Conservation (phyloP, 2,888 invertebrate genomes). For the Sarcophaga variegata region DNA sequence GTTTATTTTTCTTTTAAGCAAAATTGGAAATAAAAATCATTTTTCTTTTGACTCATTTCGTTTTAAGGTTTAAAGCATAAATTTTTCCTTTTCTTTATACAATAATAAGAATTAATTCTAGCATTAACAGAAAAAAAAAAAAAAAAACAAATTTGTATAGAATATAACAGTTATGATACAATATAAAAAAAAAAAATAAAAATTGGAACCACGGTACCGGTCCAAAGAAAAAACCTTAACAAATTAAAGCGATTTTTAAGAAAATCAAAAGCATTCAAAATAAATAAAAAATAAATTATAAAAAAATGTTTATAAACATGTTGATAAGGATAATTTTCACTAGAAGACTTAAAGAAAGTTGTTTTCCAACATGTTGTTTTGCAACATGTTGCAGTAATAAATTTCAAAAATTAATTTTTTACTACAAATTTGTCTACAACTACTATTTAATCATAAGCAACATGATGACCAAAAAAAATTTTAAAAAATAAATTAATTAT, state of each 20-base stretch:
- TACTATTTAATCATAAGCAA: too few relatives aligned
- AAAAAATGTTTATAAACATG: slow-evolving; percentile 62
- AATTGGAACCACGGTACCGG: slow-evolving; percentile 82
- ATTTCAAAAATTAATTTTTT: too few relatives aligned
- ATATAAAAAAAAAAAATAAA: slow-evolving; percentile 71
- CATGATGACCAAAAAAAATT: too few relatives aligned
- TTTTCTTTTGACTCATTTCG: slow-evolving; percentile 38
- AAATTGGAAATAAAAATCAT: slow-evolving; percentile 10
- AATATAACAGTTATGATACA: slow-evolving; percentile 64
- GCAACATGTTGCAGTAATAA: too few relatives aligned
- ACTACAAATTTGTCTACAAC: too few relatives aligned
- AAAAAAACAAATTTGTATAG: slow-evolving; percentile 42
- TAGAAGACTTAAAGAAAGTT: too few relatives aligned
- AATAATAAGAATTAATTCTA: slow-evolving; percentile 57
- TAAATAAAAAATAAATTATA: slow-evolving; percentile 9
- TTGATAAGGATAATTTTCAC: slow-evolving; percentile 15
- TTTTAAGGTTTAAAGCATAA: slow-evolving; percentile 71
- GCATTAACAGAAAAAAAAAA: slow-evolving; percentile 43
- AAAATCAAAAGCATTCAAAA: slow-evolving; percentile 47
- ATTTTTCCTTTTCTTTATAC: slow-evolving; percentile 54
- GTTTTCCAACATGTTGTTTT: too few relatives aligned
- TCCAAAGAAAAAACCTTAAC: slow-evolving; percentile 83
- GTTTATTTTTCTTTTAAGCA: neutral
- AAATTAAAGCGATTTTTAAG: slow-evolving; percentile 73
- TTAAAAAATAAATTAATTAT: too few relatives aligned